Percentiles rank a stretch among this genome's conserved stretches.
Evolutionary conservation across 2,888 invertebrate genomes (phyloP).

Genomic region (Ectemnius lituratus): DNA sequence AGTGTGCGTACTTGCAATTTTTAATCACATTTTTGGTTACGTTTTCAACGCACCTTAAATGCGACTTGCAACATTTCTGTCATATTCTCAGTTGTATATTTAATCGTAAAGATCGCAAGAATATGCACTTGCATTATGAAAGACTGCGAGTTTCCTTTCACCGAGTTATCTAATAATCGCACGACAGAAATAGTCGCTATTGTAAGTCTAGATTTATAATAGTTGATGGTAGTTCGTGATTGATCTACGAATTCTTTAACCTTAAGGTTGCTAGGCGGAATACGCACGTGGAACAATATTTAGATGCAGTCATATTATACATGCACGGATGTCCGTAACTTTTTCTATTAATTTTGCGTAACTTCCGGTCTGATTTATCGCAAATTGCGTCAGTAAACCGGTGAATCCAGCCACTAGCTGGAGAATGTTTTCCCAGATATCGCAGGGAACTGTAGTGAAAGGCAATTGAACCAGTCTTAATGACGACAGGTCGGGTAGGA

Average conservation of each 20-base stretch:
- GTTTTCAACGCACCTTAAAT: too few species aligned
- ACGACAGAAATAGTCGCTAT: conserved; percentile 13
- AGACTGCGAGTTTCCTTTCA: conserved; percentile 14
- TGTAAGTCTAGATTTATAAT: conserved; percentile 18
- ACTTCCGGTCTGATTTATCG: neutral
- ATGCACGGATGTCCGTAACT: neutral
- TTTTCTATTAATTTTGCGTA: neutral
- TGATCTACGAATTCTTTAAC: neutral
- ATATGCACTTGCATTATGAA: too few species aligned
- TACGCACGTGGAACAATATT: neutral
- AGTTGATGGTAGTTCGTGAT: conserved; percentile 6
- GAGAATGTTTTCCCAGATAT: neutral
- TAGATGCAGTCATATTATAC: neutral
- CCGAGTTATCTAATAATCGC: conserved; percentile 5
- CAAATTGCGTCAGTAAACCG: conserved; percentile 3
- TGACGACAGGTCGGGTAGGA: neutral
- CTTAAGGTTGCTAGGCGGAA: neutral
- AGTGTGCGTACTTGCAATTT: too few species aligned
- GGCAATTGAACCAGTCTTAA: conserved; percentile 2
- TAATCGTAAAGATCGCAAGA: conserved; percentile 44
- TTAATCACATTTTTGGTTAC: too few species aligned
- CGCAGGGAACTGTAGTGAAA: conserved; percentile 26
- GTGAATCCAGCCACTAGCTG: neutral
- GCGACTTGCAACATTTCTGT: neutral
- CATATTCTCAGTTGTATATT: conserved; percentile 32